Evolutionary conservation across 2,888 invertebrate species (phyloP), one percentile per base, ranked within the genome.

Genomic region (Vanessa cardui): DNA sequence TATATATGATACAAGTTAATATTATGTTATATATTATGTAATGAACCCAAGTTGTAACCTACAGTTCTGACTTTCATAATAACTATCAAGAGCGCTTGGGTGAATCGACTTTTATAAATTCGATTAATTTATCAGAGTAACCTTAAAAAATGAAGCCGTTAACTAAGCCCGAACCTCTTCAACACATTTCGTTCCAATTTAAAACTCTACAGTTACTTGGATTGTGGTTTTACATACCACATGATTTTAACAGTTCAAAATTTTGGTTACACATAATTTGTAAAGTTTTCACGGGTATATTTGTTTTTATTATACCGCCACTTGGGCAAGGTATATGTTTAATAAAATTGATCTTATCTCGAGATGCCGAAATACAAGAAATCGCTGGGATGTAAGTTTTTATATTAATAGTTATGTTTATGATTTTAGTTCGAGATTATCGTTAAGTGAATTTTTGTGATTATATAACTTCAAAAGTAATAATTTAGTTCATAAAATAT

Each of bases 311-410:
- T 46, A 65, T 87, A 66, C 82, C 86, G 3, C 77, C 80, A 8
- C 65, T 64, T n/a, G 76, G 74, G 5, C 87, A 88, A 73, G 60
- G 81, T 1, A 50, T 79, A 45, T 86, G 83, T 70, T 68, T 82
- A 50, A 68, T 83, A 45, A 80, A 77, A 45, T 71, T 83, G 50
- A 68, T 84, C 15, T 46, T 71, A n/a, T 77, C 81, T 2, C 81
- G 80, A 3, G 72, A 80, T 39, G 78, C 77, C 49, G 78, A 83
- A 65, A 79, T 88, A 69, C 81, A 84, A 64, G 81, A 81, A 70
- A 77, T 83, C 2, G 83, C 82, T 66, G 78, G 81, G 5, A 80
- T 81, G 87, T 88, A 75, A 83, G 87, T 83, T 47, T 59, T 52
- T 5, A 31, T 54, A 31, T n/a, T 9, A 9, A 39, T 39, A 39